Evolutionary conservation across 2,797 vertebrate genomes (phyloP), one percentile per base, ranked within the genome.

Genomic region (Galago senegalensis): DNA sequence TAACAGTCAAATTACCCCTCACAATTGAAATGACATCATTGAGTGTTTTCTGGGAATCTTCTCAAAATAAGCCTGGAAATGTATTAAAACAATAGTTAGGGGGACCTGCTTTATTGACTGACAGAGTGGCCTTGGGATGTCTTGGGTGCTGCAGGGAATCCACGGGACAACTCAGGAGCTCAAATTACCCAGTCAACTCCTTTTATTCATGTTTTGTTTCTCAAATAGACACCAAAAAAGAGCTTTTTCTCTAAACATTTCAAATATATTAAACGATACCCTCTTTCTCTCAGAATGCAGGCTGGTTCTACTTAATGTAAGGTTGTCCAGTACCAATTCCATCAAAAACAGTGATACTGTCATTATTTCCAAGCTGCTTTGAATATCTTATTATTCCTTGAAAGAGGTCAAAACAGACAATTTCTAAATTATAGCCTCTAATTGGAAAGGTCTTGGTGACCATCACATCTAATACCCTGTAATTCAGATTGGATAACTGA

Each of bases 61-160:
- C 75, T 95, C 92, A 92, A 97, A 0, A 0, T 72, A 46, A 97
- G 56, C 93, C 96, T 94, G 60, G 43, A 89, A 87, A 75, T 96
- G 60, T 87, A 75, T 31, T 96, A 53, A 76, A 85, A 85, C 3
- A 4, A 73, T 94, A 87, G 76, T 89, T n/a, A 65, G 93, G 43
- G 95, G 67, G 56, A 46, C 72, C 92, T 0, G 0, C 81, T 86
- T 92, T 94, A 87, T 0, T 85, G 76, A 43, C 46, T 90, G 86
- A 6, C 16, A 7, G 23, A 60, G 31, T 0, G 0, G 3, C 27
- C 17, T 73, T 69, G 43, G 91, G 84, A 61, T 95, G 95, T 96
- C 34, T 84, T 94, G 1, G 31, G 31, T 25, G 37, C 46, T 87
- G 58, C 58, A 37, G 82, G 37, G 96, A 97, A 98, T 97, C 93